A percentile compares a stretch with the other conserved stretches of the same genome.
phyloP scores from a whole-genome alignment of 2,888 invertebrate species.

The Vanessa cardui region DNA sequence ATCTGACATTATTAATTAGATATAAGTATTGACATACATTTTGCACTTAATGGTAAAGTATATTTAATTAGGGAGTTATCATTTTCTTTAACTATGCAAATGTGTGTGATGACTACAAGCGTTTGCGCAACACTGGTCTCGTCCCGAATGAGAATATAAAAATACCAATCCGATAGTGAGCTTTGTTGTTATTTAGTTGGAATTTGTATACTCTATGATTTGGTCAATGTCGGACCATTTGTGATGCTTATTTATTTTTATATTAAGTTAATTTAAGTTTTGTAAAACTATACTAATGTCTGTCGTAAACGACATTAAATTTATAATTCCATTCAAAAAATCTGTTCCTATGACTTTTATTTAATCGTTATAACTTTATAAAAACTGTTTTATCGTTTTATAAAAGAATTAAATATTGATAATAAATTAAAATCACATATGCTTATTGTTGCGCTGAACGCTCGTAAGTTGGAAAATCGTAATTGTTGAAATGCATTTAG shows the following conservation, averaged over 20 bases:
- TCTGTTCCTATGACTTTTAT: background rate
- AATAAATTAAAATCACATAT: background rate
- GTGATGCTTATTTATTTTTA: constrained; percentile 14
- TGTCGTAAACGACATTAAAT: background rate
- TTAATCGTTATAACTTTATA: background rate
- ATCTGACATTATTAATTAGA: constrained; percentile 28
- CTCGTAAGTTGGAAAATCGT: constrained; percentile 9
- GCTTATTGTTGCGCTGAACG: constrained; percentile 15
- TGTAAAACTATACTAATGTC: constrained; percentile 4
- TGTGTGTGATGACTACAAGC: constrained; percentile 1
- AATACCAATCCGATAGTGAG: background rate
- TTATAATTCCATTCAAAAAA: background rate
- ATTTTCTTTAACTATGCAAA: constrained; percentile 49
- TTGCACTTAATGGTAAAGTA: constrained; percentile 59
- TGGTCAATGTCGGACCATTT: background rate
- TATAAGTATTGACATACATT: constrained; percentile 47
- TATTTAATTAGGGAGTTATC: constrained; percentile 49
- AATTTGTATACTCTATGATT: background rate
- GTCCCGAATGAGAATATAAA: background rate
- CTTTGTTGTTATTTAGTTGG: background rate
- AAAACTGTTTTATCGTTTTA: background rate
- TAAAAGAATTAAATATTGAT: background rate
- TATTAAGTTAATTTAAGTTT: constrained; percentile 15
- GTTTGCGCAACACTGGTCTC: constrained; percentile 18
- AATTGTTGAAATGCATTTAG: constrained; percentile 6